A percentile compares a stretch with the other conserved stretches of the same genome.
phyloP scores from a whole-genome alignment of 2,888 invertebrate species.

The Eilema caniola region DNA sequence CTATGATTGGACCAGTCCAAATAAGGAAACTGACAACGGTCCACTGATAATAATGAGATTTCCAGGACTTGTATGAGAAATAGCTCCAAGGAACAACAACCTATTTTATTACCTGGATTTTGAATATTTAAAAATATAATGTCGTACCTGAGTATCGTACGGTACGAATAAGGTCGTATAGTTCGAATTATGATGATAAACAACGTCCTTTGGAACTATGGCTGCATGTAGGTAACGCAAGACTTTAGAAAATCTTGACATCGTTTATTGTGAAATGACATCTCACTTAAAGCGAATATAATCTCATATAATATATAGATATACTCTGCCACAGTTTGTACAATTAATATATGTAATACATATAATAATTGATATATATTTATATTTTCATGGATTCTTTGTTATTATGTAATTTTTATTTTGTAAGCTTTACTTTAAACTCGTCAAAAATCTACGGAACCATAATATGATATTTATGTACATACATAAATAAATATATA shows the following conservation, averaged over 20 bases:
- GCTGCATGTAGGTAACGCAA: too few species aligned
- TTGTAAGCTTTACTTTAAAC: neutral
- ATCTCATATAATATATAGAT: neutral
- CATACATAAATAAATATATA: constrained; percentile 32
- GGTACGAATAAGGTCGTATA: too few species aligned
- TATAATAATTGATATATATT: too few species aligned
- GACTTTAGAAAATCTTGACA: neutral
- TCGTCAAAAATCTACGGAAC: constrained; percentile 39
- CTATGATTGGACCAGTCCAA: too few species aligned
- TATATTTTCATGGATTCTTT: too few species aligned
- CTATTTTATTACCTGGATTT: neutral
- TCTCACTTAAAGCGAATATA: neutral
- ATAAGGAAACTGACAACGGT: too few species aligned
- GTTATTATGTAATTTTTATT: neutral
- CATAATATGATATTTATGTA: constrained; percentile 14
- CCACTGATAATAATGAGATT: too few species aligned
- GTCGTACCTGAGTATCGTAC: neutral
- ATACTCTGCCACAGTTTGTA: neutral
- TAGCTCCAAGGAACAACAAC: too few species aligned
- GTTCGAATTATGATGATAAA: too few species aligned
- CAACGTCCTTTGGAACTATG: neutral
- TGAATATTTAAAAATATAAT: neutral
- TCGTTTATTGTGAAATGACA: neutral
- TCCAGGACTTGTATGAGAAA: too few species aligned
- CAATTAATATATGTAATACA: neutral